Conservation (phyloP, 2,888 invertebrate species). For the Polyommatus icarus region DNA sequence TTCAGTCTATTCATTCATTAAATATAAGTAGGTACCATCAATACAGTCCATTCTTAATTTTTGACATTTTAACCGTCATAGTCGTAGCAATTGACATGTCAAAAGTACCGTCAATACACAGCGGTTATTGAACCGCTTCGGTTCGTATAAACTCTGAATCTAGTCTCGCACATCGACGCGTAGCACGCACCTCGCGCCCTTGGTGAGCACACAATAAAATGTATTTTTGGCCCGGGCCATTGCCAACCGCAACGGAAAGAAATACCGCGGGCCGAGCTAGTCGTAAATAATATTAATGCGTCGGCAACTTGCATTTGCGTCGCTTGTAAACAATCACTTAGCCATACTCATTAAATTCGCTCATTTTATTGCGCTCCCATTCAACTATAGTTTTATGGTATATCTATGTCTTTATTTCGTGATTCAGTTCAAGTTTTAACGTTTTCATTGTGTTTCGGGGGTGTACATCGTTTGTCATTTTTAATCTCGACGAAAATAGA, state of each 20-base stretch:
- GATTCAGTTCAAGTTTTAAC: background rate
- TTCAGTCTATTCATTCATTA: no score
- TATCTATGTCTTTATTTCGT: background rate
- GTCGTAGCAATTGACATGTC: no score
- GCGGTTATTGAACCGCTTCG: background rate
- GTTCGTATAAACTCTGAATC: background rate
- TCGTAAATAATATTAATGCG: slow-evolving; percentile 56
- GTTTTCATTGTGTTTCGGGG: no score
- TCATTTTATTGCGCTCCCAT: slow-evolving; percentile 14
- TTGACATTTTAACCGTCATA: no score
- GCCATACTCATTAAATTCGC: slow-evolving; percentile 19
- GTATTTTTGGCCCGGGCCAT: slow-evolving; percentile 73
- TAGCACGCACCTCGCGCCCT: slow-evolving; percentile 60
- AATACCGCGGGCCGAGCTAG: slow-evolving; percentile 51
- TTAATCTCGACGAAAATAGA: no score
- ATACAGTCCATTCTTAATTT: no score
- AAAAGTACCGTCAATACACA: background rate
- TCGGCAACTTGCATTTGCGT: slow-evolving; percentile 47
- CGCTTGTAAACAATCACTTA: slow-evolving; percentile 49
- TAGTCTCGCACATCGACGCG: slow-evolving; percentile 35
- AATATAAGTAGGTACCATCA: no score
- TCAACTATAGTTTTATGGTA: slow-evolving; percentile 3
- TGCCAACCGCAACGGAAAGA: slow-evolving; percentile 73
- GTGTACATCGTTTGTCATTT: no score
- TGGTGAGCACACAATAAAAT: slow-evolving; percentile 74